Percentiles rank a stretch among this genome's conserved stretches.
phyloP scores from a whole-genome alignment of 2,113 vertebrate species.

The Pseudorhombus dupliciocellatus region DNA sequence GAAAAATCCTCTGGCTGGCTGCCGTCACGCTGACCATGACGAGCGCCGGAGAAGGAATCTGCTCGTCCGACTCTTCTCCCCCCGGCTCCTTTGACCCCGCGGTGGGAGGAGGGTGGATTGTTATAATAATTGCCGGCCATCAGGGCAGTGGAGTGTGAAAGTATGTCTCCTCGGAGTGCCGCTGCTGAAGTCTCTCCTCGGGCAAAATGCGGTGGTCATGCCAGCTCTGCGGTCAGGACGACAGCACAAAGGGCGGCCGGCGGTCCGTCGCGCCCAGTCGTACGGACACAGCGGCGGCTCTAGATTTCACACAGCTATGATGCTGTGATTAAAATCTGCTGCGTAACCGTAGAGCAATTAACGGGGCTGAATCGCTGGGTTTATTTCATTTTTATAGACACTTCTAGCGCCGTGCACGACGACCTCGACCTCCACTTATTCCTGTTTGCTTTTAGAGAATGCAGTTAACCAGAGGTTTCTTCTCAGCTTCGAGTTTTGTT shows the following conservation, averaged over 20 bases:
- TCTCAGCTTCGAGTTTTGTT: neutral
- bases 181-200: slow-evolving; percentile 58
- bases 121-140: slow-evolving; percentile 75
- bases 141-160: slow-evolving; percentile 74
- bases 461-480: neutral
- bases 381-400: slow-evolving; percentile 65
- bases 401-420: slow-evolving; percentile 41
- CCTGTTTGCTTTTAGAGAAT: slow-evolving; percentile 34
- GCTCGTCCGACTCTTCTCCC: slow-evolving; percentile 49
- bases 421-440: slow-evolving; percentile 41
- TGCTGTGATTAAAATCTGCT: slow-evolving; percentile 71
- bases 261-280: slow-evolving; percentile 31
- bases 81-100: slow-evolving; percentile 45
- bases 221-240: slow-evolving; percentile 53
- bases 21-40: slow-evolving; percentile 20
- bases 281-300: slow-evolving; percentile 15
- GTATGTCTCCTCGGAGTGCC: slow-evolving; percentile 69
- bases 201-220: slow-evolving; percentile 36
- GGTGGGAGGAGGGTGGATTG: slow-evolving; percentile 65
- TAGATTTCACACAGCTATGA: slow-evolving; percentile 28
- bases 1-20: slow-evolving; percentile 42
- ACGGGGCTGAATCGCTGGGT: slow-evolving; percentile 50
- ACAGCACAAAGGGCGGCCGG: slow-evolving; percentile 18
- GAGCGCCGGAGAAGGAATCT: slow-evolving; percentile 46
- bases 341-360: slow-evolving; percentile 64